Base-by-base conservation (phyloP, 2,113 vertebrate species). In the Reinhardtius hippoglossoides region DNA sequence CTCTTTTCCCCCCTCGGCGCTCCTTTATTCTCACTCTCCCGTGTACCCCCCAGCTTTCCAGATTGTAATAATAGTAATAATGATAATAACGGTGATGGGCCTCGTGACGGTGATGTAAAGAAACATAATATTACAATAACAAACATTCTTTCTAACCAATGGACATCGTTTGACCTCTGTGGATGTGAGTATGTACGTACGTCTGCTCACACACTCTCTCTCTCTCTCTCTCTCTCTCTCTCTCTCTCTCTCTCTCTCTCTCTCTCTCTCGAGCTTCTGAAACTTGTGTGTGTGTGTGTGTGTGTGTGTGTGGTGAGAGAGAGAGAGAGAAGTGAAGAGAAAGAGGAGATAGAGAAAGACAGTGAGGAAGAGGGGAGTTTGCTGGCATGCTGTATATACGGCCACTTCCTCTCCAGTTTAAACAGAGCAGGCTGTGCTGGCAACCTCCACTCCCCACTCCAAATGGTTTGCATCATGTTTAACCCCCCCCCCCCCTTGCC, bases 401-500 rank as follows among this genome's bases (percentile, higher is more conserved):
- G 96, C 97, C 96, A 97, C 96, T 99, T 98, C 98, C 97, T 98
- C 96, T 96, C 96, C 96, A 97, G 96, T 98, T 98, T 99, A 98
- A 98, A 98, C 96, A 97, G 96, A 96, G 95, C 97, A 98, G 97
- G 96, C 97, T 98, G 97, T 98, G 95, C 97, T 99, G 98, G 98
- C 97, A 97, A 95, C 89, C 94, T 94, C 94, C 94, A 93, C 95
- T 96, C 95, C 90, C 85, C 64, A 91, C 96, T 98, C 97, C 97
- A 98, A 98, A 99, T 97, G 97, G 97, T 98, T 97, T 97, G 97
- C 96, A 97, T 98, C 97, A 98, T 95, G 95, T 97, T 96, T 97
- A 94, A 96, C 94, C 94, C 95, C 94, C 96, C 96, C 95, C 94
- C 91, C 95, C 93, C 91, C 92, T 92, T 91, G 74, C 91, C 80